Evolutionary conservation across 1,140 invertebrate genomes (phyloP).

Genomic region (Hyles vespertilio): DNA sequence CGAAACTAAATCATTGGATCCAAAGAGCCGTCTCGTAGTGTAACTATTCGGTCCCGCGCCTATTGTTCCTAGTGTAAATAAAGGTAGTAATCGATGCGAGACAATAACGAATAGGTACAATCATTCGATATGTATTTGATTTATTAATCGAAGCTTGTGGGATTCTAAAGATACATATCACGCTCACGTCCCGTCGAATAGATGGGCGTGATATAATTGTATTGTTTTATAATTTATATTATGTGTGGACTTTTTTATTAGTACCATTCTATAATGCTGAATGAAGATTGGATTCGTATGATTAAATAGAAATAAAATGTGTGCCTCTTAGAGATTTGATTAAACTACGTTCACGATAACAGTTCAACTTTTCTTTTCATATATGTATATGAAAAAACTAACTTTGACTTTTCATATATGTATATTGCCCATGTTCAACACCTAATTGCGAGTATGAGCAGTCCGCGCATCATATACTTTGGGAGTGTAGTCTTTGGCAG

Average conservation of each 20-base stretch:
- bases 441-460: too few species aligned
- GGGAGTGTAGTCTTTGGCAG: too few species aligned
- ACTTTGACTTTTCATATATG: too few species aligned
- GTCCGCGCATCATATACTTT: too few species aligned
- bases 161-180: conserved; percentile 30
- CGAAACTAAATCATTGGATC: too few species aligned
- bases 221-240: conserved; percentile 32
- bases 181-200: conserved; percentile 15
- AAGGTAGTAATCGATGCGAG: conserved; percentile 47
- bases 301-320: too few species aligned
- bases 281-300: too few species aligned
- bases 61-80: conserved; percentile 52
- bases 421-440: too few species aligned
- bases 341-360: too few species aligned
- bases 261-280: background rate
- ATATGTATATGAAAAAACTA: too few species aligned
- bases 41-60: conserved; percentile 30
- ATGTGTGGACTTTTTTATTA: background rate
- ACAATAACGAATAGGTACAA: conserved; percentile 68
- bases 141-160: conserved; percentile 53
- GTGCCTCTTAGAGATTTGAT: too few species aligned
- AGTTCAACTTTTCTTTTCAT: too few species aligned
- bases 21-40: conserved; percentile 6
- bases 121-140: conserved; percentile 63
- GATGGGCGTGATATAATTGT: conserved; percentile 29